Percentiles rank a stretch among this genome's conserved stretches.
Evolutionary conservation across 2,113 vertebrate species (phyloP).

Genomic region (Peromyscus leucopus): DNA sequence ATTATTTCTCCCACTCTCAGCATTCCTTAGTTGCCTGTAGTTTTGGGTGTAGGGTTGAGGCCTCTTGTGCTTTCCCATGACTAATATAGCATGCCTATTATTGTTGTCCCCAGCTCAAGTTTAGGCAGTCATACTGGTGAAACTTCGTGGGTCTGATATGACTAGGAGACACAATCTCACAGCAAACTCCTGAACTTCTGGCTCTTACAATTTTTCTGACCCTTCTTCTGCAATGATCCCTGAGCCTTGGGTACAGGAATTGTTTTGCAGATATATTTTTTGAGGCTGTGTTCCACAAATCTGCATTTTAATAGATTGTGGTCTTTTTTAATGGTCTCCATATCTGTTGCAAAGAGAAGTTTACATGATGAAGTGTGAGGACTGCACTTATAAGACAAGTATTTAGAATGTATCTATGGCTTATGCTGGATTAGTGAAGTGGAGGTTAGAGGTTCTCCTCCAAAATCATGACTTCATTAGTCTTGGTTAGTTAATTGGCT

Average conservation of each 20-base stretch:
- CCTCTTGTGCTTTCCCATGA: neutral
- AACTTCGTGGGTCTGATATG: neutral
- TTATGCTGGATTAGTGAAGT: neutral
- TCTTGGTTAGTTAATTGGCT: no score
- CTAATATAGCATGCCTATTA: neutral
- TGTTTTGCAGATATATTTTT: neutral
- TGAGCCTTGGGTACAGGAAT: neutral
- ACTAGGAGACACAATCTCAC: neutral
- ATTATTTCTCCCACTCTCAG: neutral
- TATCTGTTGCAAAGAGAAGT: neutral
- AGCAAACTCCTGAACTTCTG: neutral
- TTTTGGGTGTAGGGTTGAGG: neutral
- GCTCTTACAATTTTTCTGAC: neutral
- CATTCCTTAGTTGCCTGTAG: neutral
- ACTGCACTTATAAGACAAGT: neutral
- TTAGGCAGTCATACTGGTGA: neutral
- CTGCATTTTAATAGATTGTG: neutral
- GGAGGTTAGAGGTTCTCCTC: neutral
- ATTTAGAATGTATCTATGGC: neutral
- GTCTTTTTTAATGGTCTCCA: neutral
- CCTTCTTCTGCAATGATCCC: neutral
- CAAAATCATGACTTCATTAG: neutral
- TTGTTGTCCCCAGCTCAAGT: neutral
- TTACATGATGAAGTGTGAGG: neutral
- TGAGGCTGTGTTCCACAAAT: no score